Evolutionary conservation across 2,797 vertebrate species (phyloP).

Genomic region (Mormyrus hasselquistii): DNA sequence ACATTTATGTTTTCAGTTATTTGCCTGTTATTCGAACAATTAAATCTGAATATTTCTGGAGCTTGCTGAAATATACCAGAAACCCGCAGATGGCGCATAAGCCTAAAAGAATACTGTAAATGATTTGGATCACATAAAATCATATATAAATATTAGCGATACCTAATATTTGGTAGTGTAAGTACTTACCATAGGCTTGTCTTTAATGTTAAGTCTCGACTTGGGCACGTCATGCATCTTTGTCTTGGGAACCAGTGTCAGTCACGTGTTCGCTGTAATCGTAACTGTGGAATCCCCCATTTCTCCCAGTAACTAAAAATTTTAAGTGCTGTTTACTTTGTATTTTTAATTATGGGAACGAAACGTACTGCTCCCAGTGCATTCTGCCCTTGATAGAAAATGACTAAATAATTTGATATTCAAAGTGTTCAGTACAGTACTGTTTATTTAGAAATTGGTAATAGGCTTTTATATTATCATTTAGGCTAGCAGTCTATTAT

Average conservation of each 20-base stretch:
- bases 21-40: not conserved
- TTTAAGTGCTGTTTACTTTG: not conserved
- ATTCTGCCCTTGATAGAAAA: not conserved
- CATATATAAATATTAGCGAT: not conserved
- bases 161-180: not conserved
- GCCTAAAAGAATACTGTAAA: not conserved
- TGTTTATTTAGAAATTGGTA: not conserved
- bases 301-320: not conserved
- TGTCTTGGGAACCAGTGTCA: not conserved
- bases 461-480: not conserved
- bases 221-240: not conserved
- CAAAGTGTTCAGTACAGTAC: not conserved
- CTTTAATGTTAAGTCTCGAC: not conserved
- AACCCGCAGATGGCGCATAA: not conserved
- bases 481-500: not conserved
- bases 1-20: not conserved
- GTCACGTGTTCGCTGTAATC: not conserved
- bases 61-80: not conserved
- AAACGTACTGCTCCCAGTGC: not conserved
- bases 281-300: not conserved
- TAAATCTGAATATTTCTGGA: not conserved
- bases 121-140: not conserved
- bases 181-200: not conserved
- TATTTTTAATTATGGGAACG: not conserved
- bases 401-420: not conserved